phyloP scores from a whole-genome alignment of 2,113 vertebrate genomes.

The Peromyscus maniculatus region DNA sequence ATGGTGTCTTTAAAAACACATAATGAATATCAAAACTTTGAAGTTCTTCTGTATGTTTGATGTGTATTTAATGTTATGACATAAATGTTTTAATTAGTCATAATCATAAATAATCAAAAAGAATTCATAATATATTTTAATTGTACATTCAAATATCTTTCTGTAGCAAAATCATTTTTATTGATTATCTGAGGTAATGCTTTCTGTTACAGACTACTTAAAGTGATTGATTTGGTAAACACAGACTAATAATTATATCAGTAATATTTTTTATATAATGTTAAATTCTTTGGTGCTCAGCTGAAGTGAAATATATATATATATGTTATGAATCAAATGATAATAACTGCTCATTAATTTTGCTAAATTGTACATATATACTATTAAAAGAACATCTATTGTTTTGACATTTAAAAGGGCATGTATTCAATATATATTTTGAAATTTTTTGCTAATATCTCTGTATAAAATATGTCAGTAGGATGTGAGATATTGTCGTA shows the following conservation, averaged over 20 bases:
- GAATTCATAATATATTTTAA: background rate
- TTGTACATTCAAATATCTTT: background rate
- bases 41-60: background rate
- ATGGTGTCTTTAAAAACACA: background rate
- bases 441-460: background rate
- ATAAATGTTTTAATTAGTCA: background rate
- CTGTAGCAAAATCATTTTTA: conserved; percentile 3
- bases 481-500: background rate
- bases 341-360: background rate
- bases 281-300: background rate
- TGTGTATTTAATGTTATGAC: background rate
- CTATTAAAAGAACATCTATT: background rate
- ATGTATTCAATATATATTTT: background rate
- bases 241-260: background rate
- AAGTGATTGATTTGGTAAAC: background rate
- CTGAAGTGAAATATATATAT: background rate
- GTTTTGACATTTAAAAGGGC: background rate
- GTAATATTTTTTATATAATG: background rate
- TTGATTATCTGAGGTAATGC: background rate
- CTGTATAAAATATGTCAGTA: background rate
- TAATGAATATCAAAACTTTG: conserved; percentile 18
- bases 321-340: background rate
- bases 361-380: background rate
- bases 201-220: background rate
- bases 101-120: conserved; percentile 32